Conservation (phyloP, 2,888 invertebrate genomes). For the Tillus elongatus region DNA sequence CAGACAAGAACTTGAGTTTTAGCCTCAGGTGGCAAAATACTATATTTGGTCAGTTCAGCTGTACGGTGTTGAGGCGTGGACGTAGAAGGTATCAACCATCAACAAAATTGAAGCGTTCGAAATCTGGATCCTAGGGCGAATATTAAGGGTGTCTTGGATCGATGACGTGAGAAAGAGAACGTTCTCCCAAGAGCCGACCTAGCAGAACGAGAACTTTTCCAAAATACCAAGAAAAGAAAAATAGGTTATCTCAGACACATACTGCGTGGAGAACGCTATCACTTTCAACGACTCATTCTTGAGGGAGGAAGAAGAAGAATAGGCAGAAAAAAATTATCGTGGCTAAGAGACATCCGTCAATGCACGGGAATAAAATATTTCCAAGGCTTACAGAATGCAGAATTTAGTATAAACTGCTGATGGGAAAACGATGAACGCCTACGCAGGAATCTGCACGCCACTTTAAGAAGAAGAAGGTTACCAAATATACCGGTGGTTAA, state of each 20-base stretch:
- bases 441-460: slow-evolving; percentile 1
- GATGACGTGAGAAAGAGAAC: slow-evolving; percentile 1
- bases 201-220: slow-evolving; percentile 1
- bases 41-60: background rate
- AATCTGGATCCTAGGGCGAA: too few relatives aligned
- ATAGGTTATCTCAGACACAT: slow-evolving; percentile 1
- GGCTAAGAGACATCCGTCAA: background rate
- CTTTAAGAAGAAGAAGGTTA: slow-evolving; percentile 3
- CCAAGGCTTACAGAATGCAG: background rate
- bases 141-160: slow-evolving; percentile 2
- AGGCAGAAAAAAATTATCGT: too few relatives aligned
- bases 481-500: too few relatives aligned
- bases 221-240: slow-evolving; percentile 3
- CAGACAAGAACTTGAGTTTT: slow-evolving; percentile 2
- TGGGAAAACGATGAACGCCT: slow-evolving; percentile 2
- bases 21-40: slow-evolving; percentile 2
- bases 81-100: too few relatives aligned
- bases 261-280: slow-evolving; percentile 1
- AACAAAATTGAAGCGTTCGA: slow-evolving; percentile 2
- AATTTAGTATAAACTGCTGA: background rate
- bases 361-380: too few relatives aligned
- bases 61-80: too few relatives aligned
- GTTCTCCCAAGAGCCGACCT: slow-evolving; percentile 2
- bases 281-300: background rate
- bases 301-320: background rate